These are phyloP conservation scores for Hemitrygon akajei DNA, from an alignment of 2,797 vertebrate genomes.

Conservation along the genomic window DNA sequence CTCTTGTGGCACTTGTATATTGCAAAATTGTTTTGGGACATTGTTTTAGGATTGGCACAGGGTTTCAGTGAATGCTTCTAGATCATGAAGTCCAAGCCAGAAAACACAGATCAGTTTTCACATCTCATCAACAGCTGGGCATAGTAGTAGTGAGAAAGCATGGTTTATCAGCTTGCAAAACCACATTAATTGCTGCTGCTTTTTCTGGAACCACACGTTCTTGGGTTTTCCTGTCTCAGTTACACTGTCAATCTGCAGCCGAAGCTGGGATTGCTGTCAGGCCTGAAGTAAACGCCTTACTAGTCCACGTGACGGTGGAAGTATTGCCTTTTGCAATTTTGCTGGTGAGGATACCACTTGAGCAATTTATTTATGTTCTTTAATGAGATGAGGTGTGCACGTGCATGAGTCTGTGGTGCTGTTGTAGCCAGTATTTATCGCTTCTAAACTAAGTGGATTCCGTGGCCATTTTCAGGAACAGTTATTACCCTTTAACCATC, in stretches of 20 bases:
- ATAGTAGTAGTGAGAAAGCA: neutral
- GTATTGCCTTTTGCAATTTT: too few relatives aligned
- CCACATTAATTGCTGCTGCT: neutral
- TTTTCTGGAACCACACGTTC: neutral
- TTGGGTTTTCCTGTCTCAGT: neutral
- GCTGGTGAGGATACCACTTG: too few relatives aligned
- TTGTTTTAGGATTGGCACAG: constrained; percentile 19
- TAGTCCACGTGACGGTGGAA: neutral
- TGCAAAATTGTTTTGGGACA: constrained; percentile 18
- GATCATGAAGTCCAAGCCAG: neutral
- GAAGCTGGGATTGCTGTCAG: neutral
- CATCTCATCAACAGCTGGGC: neutral
- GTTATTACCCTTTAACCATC: too few relatives aligned
- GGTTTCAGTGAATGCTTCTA: neutral
- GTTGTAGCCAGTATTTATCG: too few relatives aligned
- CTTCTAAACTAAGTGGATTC: too few relatives aligned
- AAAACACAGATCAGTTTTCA: neutral
- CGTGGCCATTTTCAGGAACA: too few relatives aligned
- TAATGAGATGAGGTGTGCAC: too few relatives aligned
- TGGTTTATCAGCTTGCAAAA: neutral
- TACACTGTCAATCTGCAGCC: neutral
- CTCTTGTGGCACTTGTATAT: constrained; percentile 17
- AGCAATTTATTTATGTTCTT: too few relatives aligned
- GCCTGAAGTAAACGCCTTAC: neutral
- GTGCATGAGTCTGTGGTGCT: too few relatives aligned